These are phyloP conservation scores for Melanostoma scalare DNA, from an alignment of 2,888 invertebrate genomes.

Conservation along the genomic window DNA sequence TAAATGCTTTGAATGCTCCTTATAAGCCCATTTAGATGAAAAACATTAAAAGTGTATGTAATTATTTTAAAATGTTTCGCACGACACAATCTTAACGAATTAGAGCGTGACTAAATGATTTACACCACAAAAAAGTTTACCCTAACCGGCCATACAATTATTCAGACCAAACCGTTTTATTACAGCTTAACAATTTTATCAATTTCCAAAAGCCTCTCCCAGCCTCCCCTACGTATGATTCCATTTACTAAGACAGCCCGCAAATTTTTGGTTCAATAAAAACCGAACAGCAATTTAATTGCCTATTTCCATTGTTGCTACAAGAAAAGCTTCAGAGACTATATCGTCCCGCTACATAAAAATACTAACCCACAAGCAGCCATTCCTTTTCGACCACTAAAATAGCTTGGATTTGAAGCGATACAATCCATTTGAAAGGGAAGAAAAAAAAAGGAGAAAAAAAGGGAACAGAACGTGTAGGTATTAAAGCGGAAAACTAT, in stretches of 20 bases:
- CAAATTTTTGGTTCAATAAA: conserved; percentile 62
- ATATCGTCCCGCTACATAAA: conserved; percentile 56
- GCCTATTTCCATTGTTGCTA: conserved; percentile 63
- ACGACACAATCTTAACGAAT: no score
- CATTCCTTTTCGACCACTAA: conserved; percentile 53
- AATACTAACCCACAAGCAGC: conserved; percentile 55
- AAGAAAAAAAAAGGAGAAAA: not conserved
- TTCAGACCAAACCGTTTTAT: conserved; percentile 15
- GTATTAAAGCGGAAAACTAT: conserved; percentile 71
- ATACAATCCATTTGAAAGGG: conserved; percentile 63
- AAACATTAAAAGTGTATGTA: no score
- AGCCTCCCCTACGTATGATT: conserved; percentile 1
- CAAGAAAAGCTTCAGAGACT: conserved; percentile 36
- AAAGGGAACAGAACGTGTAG: conserved; percentile 48
- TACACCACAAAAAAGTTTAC: no score
- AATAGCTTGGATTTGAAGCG: conserved; percentile 47
- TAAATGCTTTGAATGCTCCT: no score
- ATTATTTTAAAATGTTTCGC: no score
- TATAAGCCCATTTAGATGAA: no score
- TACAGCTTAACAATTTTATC: conserved; percentile 55
- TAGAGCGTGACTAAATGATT: no score
- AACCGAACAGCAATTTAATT: conserved; percentile 63
- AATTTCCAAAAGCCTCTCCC: conserved; percentile 33
- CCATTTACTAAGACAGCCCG: conserved; percentile 20
- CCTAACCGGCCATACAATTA: not conserved